These are phyloP conservation scores for Gymnobelideus leadbeateri DNA, from an alignment of 2,113 vertebrate genomes.

Conservation along the genomic window DNA sequence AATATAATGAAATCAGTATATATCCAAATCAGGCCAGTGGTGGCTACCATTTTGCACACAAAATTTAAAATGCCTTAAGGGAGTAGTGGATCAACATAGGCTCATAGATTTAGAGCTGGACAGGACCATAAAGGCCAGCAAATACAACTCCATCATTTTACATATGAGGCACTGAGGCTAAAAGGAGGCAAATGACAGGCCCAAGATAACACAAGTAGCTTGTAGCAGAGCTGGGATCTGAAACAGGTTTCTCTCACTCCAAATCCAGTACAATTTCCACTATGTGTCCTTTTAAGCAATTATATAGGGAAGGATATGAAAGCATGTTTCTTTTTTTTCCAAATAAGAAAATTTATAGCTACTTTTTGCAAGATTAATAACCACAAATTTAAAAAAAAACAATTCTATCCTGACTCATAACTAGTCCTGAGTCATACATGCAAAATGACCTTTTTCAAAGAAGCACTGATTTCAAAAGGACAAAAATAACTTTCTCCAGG, in stretches of 20 bases:
- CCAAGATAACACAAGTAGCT: background rate
- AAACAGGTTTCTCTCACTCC: background rate
- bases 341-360: background rate
- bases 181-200: background rate
- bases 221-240: background rate
- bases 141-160: background rate
- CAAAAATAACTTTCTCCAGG: background rate
- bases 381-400: constrained; percentile 21
- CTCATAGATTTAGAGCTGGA: background rate
- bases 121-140: background rate
- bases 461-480: constrained; percentile 22
- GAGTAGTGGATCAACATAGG: background rate
- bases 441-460: constrained; percentile 3
- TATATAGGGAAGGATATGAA: background rate
- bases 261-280: background rate
- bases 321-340: background rate
- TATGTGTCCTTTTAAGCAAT: background rate
- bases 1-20: constrained; percentile 5
- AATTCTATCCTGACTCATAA: constrained; percentile 2
- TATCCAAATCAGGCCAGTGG: background rate
- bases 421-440: background rate
- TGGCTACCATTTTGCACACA: background rate
- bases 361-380: constrained; percentile 15
- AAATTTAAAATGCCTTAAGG: background rate
- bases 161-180: background rate